Evolutionary conservation across 2,888 invertebrate species (phyloP), one percentile per base, ranked within the genome.

Genomic region (Creontiades dilutus): DNA sequence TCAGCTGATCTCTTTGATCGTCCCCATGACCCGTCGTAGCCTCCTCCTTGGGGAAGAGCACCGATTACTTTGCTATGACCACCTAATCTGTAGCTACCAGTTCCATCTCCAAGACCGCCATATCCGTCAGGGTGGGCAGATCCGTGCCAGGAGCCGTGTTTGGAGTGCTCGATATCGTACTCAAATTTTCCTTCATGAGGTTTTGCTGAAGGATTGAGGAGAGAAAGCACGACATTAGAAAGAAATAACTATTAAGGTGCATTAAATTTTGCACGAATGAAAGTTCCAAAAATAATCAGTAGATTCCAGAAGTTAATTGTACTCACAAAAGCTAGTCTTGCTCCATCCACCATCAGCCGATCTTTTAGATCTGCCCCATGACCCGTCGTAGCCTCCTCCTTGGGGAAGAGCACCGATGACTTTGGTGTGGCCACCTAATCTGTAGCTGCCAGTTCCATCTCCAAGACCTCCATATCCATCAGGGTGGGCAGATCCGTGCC

Each of bases 91-190:
- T 91, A 86, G 47, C 91, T 90, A 0, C 91, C 91, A 23, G 89
- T 85, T 28, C 90, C 91, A 55, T 90, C 91, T 16, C 91, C 91
- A 46, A 91, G 90, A 9, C 91, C 91, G 52, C 91, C 91, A 46
- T 91, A 81, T 37, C 90, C 91, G 19, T 91, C 52, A 2, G 91
- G 91, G 57, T 90, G 90, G 13, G 91, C 91, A 16, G 81, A 89
- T 13, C 91, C 91, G 19, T 90, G 90, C 46, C 90, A 75, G 13
- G 89, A 89, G 46, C 91, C 91, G 57, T 91, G 87, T 27, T 90
- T 86, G 12, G 57, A 57, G 68, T 91, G 91, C 52, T 86, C 86
- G 37, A 91, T 91, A 23, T 86, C 90, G 61, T 91, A 91, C 9
- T 90, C 80, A 68, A 85, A 91, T 78, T 91, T 89, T 2, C 89